Percentiles rank a stretch among this genome's conserved stretches.
phyloP scores from a whole-genome alignment of 2,888 invertebrate species.

The Unio pictorum region DNA sequence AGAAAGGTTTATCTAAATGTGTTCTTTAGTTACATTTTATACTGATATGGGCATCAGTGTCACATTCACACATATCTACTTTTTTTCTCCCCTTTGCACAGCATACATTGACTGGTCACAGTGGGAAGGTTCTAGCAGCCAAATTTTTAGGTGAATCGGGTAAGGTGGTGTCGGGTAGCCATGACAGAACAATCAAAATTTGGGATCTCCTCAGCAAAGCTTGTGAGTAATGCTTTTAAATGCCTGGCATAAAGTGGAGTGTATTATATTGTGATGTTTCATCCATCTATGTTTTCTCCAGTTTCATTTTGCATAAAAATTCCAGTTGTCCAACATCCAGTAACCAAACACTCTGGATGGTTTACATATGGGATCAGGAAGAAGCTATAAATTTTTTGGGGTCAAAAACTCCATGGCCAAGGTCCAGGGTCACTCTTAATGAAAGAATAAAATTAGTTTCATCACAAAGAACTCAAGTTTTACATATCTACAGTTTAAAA shows the following conservation, averaged over 20 bases:
- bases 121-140: conserved; percentile 97
- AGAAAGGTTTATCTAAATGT: too few relatives aligned
- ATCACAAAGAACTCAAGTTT: too few relatives aligned
- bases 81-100: conserved; percentile 68
- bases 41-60: background rate
- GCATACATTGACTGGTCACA: conserved; percentile 95
- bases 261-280: background rate
- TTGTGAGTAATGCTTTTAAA: conserved; percentile 78
- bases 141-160: conserved; percentile 84
- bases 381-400: background rate
- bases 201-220: conserved; percentile 96
- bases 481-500: too few relatives aligned
- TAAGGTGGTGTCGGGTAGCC: conserved; percentile 97
- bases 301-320: background rate
- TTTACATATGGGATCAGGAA: background rate
- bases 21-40: too few relatives aligned
- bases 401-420: too few relatives aligned
- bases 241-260: background rate
- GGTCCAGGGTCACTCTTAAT: too few relatives aligned
- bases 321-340: background rate
- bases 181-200: conserved; percentile 97
- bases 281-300: background rate
- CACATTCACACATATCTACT: background rate
- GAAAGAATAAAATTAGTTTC: too few relatives aligned
- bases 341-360: background rate